Evolutionary conservation across 2,113 vertebrate genomes (phyloP), one percentile per base, ranked within the genome.

Genomic region (Carassius auratus): DNA sequence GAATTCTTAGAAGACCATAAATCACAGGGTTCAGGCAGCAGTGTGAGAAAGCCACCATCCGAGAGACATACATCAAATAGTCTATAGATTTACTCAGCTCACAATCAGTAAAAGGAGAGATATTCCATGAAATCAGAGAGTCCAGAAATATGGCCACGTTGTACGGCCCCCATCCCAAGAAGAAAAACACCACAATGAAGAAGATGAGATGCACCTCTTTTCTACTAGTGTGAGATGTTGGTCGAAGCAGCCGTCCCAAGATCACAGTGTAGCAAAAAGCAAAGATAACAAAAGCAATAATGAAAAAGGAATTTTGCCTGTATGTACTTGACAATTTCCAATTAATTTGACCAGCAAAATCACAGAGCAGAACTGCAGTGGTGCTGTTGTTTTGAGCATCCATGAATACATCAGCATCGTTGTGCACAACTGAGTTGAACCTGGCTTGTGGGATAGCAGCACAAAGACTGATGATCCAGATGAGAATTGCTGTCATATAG

Each of bases 21-120:
- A 99, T 96, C 77, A 99, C 93, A 0, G 98, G 98, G 88, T 99
- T 99, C 23, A 99, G 94, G 90, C 96, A 98, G 90, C 97, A 99
- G 87, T 99, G 97, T 1, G 94, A 97, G 89, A 96, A 98, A 26
- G 97, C 97, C 12, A 97, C 55, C 36, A 96, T 86, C 4, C 94
- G 94, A 85, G 93, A 94, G 84, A 98, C 52, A 50, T 94, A 86
- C 77, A 96, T 87, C 7, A 92, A 93, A 0, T 94, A 93, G 1
- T 77, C 88, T 19, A 94, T 14, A 0, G 21, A 73, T n/a, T 87
- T 91, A 3, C 0, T 66, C 3, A 87, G 2, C 1, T 75, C 0
- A 2, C 96, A 97, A 7, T 66, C 83, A 2, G 6, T 26, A 23
- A 89, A 87, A 2, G 50, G 78, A 8, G 64, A n/a, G 21, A 92